A percentile compares a stretch with the other conserved stretches of the same genome.
Conservation (phyloP, 2,888 invertebrate species). For the Acanthosepion lycidas region DNA sequence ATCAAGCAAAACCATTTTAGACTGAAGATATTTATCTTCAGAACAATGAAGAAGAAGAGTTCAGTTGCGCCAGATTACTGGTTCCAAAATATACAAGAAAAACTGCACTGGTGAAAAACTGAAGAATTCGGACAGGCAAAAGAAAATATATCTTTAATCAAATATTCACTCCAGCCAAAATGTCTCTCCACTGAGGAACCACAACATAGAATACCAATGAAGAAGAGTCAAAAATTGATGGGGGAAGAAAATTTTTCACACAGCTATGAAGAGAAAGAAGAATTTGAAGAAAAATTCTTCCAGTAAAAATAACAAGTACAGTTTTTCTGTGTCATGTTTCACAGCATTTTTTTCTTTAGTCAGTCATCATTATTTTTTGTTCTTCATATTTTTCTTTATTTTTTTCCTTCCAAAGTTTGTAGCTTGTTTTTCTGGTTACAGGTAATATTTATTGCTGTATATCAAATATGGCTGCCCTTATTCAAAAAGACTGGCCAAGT, state of each 20-base stretch:
- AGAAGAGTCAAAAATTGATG: conserved; percentile 14
- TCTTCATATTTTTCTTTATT: no score
- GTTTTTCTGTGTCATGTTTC: background rate
- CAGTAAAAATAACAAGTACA: background rate
- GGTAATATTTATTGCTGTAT: no score
- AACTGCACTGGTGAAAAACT: background rate
- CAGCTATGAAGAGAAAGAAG: background rate
- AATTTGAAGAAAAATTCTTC: background rate
- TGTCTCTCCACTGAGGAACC: background rate
- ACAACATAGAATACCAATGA: background rate
- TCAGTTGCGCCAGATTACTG: background rate
- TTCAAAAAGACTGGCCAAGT: no score
- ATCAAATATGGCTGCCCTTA: no score
- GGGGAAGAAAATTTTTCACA: background rate
- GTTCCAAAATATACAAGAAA: background rate
- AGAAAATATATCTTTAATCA: conserved; percentile 18
- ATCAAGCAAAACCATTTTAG: no score
- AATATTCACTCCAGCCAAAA: conserved; percentile 1
- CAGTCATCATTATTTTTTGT: no score
- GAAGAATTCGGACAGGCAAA: background rate
- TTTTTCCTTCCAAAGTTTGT: no score
- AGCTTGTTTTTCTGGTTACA: no score
- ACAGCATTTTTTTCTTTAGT: no score
- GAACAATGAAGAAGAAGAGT: no score
- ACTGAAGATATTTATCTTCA: no score